These are phyloP conservation scores for Lycocerus yunnanus DNA, from an alignment of 2,888 invertebrate species.

Conservation along the genomic window DNA sequence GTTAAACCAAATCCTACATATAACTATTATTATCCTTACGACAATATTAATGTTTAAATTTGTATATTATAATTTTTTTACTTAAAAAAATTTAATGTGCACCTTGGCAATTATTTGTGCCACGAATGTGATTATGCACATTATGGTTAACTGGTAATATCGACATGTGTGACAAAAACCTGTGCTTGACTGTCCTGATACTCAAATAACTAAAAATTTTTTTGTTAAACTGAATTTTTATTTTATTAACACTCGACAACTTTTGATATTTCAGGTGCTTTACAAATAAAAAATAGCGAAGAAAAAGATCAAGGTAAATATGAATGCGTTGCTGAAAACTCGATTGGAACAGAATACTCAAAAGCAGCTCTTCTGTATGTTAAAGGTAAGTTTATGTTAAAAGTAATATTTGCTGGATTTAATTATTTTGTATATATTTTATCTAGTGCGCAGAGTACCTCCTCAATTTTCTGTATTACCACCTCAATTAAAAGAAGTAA, in stretches of 20 bases:
- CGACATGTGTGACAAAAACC: too few relatives aligned
- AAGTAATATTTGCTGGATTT: background rate
- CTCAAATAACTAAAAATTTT: too few relatives aligned
- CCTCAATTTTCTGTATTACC: constrained; percentile 96
- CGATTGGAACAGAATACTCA: constrained; percentile 91
- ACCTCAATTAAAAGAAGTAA: constrained; percentile 82
- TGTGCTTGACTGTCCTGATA: too few relatives aligned
- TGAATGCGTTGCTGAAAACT: constrained; percentile 94
- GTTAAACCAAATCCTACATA: too few relatives aligned
- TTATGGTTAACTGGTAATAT: too few relatives aligned
- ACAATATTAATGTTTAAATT: too few relatives aligned
- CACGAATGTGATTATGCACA: too few relatives aligned
- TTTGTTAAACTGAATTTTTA: background rate
- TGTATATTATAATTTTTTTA: too few relatives aligned
- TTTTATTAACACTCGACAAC: background rate
- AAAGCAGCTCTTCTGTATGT: constrained; percentile 89
- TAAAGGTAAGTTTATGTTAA: constrained; percentile 69
- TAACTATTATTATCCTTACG: too few relatives aligned
- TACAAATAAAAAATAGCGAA: constrained; percentile 89
- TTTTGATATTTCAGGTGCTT: constrained; percentile 61
- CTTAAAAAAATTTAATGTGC: too few relatives aligned
- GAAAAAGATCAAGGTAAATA: constrained; percentile 94
- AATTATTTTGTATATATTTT: constrained; percentile 35
- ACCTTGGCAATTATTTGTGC: too few relatives aligned
- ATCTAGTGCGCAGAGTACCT: constrained; percentile 88